Conservation (phyloP, 2,888 invertebrate genomes). For the Brenthis ino region DNA sequence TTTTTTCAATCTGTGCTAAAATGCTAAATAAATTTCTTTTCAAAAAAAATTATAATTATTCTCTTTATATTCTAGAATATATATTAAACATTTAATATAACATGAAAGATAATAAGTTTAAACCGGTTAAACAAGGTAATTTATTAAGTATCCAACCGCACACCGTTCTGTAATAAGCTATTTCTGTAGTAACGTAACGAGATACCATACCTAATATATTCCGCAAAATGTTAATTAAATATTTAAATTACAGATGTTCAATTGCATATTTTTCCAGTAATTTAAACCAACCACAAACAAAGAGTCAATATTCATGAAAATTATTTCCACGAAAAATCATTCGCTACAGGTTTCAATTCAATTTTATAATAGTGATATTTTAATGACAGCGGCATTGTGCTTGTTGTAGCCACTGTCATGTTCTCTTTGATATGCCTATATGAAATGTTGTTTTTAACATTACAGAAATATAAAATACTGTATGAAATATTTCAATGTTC, state of each 20-base stretch:
- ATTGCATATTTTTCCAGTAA: constrained; percentile 31
- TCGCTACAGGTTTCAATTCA: constrained; percentile 20
- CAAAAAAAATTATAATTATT: not conserved
- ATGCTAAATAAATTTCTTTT: constrained; percentile 6
- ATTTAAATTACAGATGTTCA: constrained; percentile 20
- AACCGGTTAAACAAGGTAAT: no score
- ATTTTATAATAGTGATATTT: constrained; percentile 25
- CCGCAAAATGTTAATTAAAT: constrained; percentile 14
- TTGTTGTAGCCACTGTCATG: constrained; percentile 5
- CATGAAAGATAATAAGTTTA: no score
- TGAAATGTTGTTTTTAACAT: not conserved
- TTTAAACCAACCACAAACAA: constrained; percentile 31
- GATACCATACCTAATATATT: constrained; percentile 1
- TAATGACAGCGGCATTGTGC: constrained; percentile 12
- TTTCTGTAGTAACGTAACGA: constrained; percentile 5
- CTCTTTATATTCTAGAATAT: no score
- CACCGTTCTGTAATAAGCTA: not conserved
- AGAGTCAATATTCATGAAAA: constrained; percentile 30
- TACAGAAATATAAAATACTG: not conserved
- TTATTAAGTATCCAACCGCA: not conserved
- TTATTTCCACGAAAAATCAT: constrained; percentile 30
- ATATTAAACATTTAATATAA: no score
- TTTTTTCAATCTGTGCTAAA: constrained; percentile 15
- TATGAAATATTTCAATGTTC: no score
- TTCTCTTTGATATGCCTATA: not conserved